Percentiles rank a stretch among this genome's conserved stretches.
Evolutionary conservation across 2,888 invertebrate species (phyloP).

Genomic region (Ichneumoninae sp.): DNA sequence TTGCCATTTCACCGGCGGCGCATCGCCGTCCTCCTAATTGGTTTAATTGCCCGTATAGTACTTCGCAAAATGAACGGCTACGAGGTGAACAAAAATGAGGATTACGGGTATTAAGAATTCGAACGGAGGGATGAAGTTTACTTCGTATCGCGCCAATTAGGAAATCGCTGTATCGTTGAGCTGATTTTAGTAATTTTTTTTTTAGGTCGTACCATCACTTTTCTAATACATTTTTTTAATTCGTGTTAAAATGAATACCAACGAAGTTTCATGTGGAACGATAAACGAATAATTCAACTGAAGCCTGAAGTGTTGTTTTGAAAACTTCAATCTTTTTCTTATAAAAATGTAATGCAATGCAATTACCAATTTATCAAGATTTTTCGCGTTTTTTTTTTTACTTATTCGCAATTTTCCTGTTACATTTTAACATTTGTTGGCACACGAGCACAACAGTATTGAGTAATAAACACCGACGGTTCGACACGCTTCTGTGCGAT

Average conservation of each 20-base stretch:
- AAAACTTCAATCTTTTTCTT: neutral
- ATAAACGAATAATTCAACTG: neutral
- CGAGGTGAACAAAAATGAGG: constrained; percentile 58
- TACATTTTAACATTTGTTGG: constrained; percentile 38
- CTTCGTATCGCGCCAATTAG: constrained; percentile 52
- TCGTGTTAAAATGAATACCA: neutral
- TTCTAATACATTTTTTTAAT: neutral
- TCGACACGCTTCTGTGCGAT: constrained; percentile 69
- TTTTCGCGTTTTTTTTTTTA: neutral
- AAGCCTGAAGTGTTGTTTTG: neutral
- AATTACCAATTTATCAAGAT: neutral
- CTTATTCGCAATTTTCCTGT: neutral
- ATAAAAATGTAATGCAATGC: no score
- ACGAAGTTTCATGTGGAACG: neutral
- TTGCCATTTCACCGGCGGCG: constrained; percentile 62
- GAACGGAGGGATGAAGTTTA: constrained; percentile 27
- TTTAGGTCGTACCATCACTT: neutral
- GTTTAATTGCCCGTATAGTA: constrained; percentile 79
- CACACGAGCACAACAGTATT: constrained; percentile 52
- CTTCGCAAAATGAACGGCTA: constrained; percentile 74
- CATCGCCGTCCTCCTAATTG: constrained; percentile 79
- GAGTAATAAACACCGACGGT: constrained; percentile 64
- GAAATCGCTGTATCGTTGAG: constrained; percentile 43
- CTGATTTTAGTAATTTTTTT: constrained; percentile 27
- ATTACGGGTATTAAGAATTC: constrained; percentile 32